Evolutionary conservation across 2,797 vertebrate genomes (phyloP).

Genomic region (Protosalanx chinensis): DNA sequence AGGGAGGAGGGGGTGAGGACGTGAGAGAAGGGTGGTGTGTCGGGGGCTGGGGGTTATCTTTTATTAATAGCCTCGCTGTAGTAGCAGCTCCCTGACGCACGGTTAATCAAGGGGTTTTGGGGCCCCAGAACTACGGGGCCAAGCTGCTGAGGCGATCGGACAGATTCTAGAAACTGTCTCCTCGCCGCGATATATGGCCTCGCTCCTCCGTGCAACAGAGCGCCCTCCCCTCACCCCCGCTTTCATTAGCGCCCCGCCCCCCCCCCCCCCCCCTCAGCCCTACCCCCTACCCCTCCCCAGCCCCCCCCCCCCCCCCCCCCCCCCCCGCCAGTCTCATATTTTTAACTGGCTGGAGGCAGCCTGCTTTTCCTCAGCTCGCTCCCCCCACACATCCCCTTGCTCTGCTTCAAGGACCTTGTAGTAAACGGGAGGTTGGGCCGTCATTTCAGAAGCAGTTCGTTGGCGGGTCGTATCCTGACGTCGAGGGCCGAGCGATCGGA

Average conservation of each 20-base stretch:
- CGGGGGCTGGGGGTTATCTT: conserved; percentile 59
- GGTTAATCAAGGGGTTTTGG: conserved; percentile 71
- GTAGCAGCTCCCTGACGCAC: conserved; percentile 70
- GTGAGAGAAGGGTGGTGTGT: conserved; percentile 23
- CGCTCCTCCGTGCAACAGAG: conserved; percentile 42
- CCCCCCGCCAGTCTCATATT: conserved; percentile 63
- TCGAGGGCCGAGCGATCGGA: too few relatives aligned
- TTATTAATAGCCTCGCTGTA: conserved; percentile 80
- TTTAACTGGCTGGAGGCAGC: conserved; percentile 65
- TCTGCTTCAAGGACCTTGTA: too few relatives aligned
- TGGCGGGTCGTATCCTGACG: too few relatives aligned
- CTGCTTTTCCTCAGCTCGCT: conserved; percentile 40
- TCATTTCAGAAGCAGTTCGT: too few relatives aligned
- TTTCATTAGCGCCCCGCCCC: conserved; percentile 66
- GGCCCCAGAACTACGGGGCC: conserved; percentile 68
- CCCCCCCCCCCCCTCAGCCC: conserved; percentile 35
- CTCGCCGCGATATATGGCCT: conserved; percentile 67
- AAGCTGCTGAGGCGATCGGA: conserved; percentile 55
- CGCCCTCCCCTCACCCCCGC: conserved; percentile 43
- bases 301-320: conserved; percentile 29
- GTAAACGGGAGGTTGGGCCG: background rate
- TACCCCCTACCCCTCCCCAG: too few relatives aligned
- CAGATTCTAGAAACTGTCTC: conserved; percentile 78
- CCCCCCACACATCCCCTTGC: background rate
- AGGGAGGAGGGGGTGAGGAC: conserved; percentile 21